Conservation (phyloP, 2,797 vertebrate genomes). For the Acropternis orthonyx region DNA sequence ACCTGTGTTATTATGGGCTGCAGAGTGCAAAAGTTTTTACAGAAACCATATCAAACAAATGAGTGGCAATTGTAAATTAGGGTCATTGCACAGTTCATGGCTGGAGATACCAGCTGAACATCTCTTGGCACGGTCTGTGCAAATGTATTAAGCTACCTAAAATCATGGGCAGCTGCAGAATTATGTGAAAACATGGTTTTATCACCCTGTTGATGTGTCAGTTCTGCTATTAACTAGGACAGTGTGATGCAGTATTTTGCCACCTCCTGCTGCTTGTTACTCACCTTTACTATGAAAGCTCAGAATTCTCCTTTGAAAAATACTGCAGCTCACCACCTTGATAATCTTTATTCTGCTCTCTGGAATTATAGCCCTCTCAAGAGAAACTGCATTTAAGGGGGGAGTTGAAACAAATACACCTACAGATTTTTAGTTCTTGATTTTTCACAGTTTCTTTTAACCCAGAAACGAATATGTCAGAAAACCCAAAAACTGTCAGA, state of each 20-base stretch:
- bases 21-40: background rate
- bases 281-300: background rate
- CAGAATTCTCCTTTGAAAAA: background rate
- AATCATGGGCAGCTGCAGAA: background rate
- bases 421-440: background rate
- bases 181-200: background rate
- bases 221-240: conserved; percentile 1
- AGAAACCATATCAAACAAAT: background rate
- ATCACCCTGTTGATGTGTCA: background rate
- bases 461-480: background rate
- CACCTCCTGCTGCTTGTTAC: background rate
- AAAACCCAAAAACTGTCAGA: background rate
- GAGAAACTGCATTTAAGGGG: background rate
- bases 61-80: background rate
- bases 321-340: background rate
- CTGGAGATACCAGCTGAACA: background rate
- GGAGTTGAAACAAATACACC: background rate
- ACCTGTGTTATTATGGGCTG: background rate
- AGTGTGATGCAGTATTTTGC: background rate
- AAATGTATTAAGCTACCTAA: background rate
- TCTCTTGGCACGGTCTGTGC: background rate
- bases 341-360: background rate
- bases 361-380: background rate
- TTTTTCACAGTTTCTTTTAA: background rate
- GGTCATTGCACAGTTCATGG: background rate